Evolutionary conservation across 2,888 invertebrate species (phyloP), one percentile per base, ranked within the genome.

Genomic region (Serrognathus titanus): DNA sequence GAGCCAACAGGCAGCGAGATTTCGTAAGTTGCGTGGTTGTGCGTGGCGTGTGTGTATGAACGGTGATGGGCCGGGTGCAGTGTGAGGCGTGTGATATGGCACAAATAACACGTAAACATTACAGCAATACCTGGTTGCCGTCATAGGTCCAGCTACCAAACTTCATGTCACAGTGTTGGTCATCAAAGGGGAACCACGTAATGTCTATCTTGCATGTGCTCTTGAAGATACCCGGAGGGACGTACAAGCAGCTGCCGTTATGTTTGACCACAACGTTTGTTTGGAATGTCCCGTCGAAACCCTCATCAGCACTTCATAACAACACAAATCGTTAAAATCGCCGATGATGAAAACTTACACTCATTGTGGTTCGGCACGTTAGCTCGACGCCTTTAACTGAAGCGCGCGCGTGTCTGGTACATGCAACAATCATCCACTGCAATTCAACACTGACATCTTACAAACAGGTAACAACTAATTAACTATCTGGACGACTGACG

Each of bases 101-200:
- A 69, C 63, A 64, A 61, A 67, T 63, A 68, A 66, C 67, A 69
- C 66, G 68, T 68, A 69, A 48, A 71, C 66, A 71, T 69, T 69
- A 66, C 65, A 69, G 69, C 70, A 55, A 80, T 90, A 93, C 93
- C 91, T 93, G 92, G 84, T 89, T 90, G 84, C 96, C 96, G 82
- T 94, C 94, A 85, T 98, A 97, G 78, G 98, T 97, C 99, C 99
- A 99, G 84, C 97, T 97, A 84, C 98, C 98, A 82, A 98, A 98
- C 89, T 98, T 96, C 93, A 98, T 94, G 83, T 94, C 91, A 86
- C 99, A 99, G 83, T 92, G 90, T 88, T 99, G 99, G 84, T 98
- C 97, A 86, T 99, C 99, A 86, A 98, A 99, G 81, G 98, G 98
- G 87, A 99, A 99, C 97, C 97, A 98, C 81, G 97, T 97, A 89